Conservation (phyloP, 1,140 invertebrate genomes). For the Lethocerus indicus region DNA sequence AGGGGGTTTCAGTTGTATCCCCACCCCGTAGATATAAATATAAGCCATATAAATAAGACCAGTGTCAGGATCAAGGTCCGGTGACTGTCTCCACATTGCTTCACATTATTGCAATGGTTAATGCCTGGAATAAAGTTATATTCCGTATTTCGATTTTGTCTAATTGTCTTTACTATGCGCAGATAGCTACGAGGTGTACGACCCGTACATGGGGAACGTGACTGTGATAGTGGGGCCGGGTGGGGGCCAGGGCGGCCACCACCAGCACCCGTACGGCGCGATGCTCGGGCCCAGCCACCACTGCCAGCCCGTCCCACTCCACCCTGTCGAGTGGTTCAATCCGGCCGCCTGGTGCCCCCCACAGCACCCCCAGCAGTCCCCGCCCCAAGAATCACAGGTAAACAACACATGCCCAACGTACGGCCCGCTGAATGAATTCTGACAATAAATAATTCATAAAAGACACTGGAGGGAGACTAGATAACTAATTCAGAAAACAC, state of each 20-base stretch:
- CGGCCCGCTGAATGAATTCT: too few relatives aligned
- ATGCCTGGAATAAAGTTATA: too few relatives aligned
- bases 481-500: too few relatives aligned
- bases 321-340: constrained; percentile 23
- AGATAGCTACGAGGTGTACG: constrained; percentile 20
- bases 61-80: too few relatives aligned
- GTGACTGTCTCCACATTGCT: too few relatives aligned
- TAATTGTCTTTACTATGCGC: background rate
- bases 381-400: constrained; percentile 21
- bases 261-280: constrained; percentile 8
- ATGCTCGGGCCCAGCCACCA: constrained; percentile 19
- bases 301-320: constrained; percentile 21
- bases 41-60: too few relatives aligned
- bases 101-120: too few relatives aligned
- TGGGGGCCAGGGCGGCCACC: too few relatives aligned
- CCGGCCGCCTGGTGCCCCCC: constrained; percentile 14
- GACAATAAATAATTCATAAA: too few relatives aligned
- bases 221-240: constrained; percentile 17
- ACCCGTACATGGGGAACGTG: constrained; percentile 19
- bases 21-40: too few relatives aligned
- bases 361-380: constrained; percentile 4
- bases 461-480: too few relatives aligned
- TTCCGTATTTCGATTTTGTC: background rate
- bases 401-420: constrained; percentile 19
- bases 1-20: too few relatives aligned